Conservation (phyloP, 2,888 invertebrate genomes). For the Rhaphigaster nebulosa region DNA sequence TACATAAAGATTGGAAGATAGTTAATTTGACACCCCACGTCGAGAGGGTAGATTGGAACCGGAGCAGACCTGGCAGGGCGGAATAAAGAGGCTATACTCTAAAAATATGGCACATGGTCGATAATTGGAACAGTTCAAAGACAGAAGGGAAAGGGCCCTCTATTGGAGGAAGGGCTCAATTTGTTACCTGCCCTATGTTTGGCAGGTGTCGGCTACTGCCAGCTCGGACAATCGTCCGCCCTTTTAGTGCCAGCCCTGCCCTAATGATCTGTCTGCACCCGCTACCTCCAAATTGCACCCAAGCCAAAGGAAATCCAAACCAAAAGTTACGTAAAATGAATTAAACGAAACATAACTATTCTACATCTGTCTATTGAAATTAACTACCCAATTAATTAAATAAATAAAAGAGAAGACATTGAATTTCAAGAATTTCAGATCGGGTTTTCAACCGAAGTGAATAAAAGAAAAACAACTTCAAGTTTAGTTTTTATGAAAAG, state of each 20-base stretch:
- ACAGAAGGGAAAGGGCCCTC: not conserved
- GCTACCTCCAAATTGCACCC: not conserved
- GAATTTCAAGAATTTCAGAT: too few relatives aligned
- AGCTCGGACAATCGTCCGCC: not conserved
- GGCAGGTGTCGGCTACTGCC: conserved; percentile 7
- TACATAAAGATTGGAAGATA: conserved; percentile 38
- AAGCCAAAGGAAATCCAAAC: not conserved
- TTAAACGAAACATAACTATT: too few relatives aligned
- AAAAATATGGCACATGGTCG: conserved; percentile 39
- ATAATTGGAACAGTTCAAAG: conserved; percentile 45
- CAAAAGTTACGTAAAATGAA: not conserved
- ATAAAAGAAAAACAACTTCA: too few relatives aligned
- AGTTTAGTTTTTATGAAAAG: too few relatives aligned
- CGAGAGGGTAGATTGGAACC: not conserved
- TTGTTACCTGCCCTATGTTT: conserved; percentile 46
- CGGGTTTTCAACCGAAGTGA: too few relatives aligned
- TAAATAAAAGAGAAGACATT: too few relatives aligned
- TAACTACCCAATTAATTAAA: too few relatives aligned
- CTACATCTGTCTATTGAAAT: too few relatives aligned
- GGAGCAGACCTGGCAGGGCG: conserved; percentile 8
- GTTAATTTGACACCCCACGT: conserved; percentile 43
- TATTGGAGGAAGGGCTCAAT: not conserved
- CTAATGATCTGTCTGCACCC: conserved; percentile 1
- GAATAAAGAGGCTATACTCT: not conserved
- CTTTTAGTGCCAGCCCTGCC: not conserved